A percentile compares a stretch with the other conserved stretches of the same genome.
phyloP scores from a whole-genome alignment of 2,888 invertebrate genomes.

The Margaritifera margaritifera region DNA sequence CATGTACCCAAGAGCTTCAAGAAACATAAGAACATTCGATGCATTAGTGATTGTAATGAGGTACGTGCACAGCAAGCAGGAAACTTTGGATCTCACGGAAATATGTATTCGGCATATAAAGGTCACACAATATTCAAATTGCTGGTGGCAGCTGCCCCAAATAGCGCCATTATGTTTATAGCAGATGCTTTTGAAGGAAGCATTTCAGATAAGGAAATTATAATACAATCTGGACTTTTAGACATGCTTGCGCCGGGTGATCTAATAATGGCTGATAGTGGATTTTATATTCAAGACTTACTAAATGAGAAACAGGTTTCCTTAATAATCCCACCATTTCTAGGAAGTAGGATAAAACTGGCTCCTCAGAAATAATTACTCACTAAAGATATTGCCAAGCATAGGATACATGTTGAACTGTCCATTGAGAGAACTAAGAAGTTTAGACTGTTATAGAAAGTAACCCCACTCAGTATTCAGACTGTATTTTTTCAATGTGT shows the following conservation, averaged over 20 bases:
- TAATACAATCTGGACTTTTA: slow-evolving; percentile 4
- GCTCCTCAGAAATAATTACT: not conserved
- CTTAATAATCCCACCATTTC: too few relatives aligned
- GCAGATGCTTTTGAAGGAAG: slow-evolving; percentile 3
- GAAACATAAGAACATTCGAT: slow-evolving; percentile 12
- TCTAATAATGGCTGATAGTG: not conserved
- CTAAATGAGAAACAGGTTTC: too few relatives aligned
- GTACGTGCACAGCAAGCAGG: slow-evolving; percentile 6
- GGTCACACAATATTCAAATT: slow-evolving; percentile 4
- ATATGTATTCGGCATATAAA: slow-evolving; percentile 11
- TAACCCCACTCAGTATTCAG: too few relatives aligned
- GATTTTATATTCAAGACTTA: not conserved
- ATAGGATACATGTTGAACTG: slow-evolving; percentile 7
- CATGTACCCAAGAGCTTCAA: slow-evolving; percentile 3
- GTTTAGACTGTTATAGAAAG: not conserved
- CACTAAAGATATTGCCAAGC: slow-evolving; percentile 7
- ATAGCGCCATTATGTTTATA: not conserved
- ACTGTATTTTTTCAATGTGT: too few relatives aligned
- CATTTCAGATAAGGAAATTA: slow-evolving; percentile 1
- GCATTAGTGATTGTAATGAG: slow-evolving; percentile 14
- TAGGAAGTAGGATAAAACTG: not conserved
- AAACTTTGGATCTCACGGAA: slow-evolving; percentile 10
- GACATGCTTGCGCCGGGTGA: not conserved
- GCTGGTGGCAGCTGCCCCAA: not conserved
- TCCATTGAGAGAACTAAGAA: slow-evolving; percentile 1